Evolutionary conservation across 2,113 vertebrate genomes (phyloP).

Genomic region (Pteropus alecto): DNA sequence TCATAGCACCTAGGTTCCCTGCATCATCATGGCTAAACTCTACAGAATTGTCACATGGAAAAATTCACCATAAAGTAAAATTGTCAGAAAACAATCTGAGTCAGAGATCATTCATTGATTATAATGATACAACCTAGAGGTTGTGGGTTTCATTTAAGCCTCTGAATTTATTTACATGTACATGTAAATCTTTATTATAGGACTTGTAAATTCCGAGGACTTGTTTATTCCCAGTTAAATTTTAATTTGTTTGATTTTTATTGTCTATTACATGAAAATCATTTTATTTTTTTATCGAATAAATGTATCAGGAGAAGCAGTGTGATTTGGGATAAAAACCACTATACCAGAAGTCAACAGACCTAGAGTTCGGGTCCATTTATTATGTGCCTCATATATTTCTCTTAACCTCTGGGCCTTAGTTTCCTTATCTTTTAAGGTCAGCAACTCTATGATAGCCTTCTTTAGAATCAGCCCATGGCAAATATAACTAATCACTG

Average conservation of each 20-base stretch:
- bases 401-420: background rate
- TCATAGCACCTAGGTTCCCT: constrained; percentile 60
- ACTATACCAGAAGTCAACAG: background rate
- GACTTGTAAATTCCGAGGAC: constrained; percentile 22
- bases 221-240: constrained; percentile 41
- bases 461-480: background rate
- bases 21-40: constrained; percentile 62
- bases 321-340: background rate
- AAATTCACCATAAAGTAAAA: constrained; percentile 59
- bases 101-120: constrained; percentile 66
- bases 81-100: constrained; percentile 60
- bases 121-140: constrained; percentile 35
- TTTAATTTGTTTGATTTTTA: constrained; percentile 57
- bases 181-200: constrained; percentile 25
- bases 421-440: constrained; percentile 18
- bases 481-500: background rate
- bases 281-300: background rate
- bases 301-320: background rate
- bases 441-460: background rate
- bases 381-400: background rate
- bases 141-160: constrained; percentile 52
- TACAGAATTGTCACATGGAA: constrained; percentile 61
- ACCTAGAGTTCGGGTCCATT: background rate
- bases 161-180: constrained; percentile 12
- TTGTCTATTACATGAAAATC: constrained; percentile 33